These are phyloP conservation scores for Erpetoichthys calabaricus DNA, from an alignment of 2,797 vertebrate genomes.

Conservation along the genomic window DNA sequence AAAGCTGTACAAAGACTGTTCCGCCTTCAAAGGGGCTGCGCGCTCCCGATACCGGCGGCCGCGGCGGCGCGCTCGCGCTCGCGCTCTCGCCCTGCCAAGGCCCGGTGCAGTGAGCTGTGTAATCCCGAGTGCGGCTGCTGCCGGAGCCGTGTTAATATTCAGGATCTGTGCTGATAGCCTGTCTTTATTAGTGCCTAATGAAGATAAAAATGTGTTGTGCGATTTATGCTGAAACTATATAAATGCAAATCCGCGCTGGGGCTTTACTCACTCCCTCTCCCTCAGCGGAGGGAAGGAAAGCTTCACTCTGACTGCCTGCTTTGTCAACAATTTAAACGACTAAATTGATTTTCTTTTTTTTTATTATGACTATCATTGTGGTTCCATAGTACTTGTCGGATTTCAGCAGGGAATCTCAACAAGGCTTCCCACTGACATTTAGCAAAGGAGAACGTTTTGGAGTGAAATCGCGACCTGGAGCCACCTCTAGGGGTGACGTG, in stretches of 20 bases:
- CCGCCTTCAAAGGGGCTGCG: too few species aligned
- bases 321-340: constrained; percentile 32
- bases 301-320: constrained; percentile 24
- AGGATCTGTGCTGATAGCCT: constrained; percentile 26
- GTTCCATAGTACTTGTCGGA: too few species aligned
- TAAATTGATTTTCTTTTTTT: constrained; percentile 27
- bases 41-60: too few species aligned
- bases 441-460: too few species aligned
- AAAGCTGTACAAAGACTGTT: too few species aligned
- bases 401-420: too few species aligned
- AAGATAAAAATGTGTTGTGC: constrained; percentile 39
- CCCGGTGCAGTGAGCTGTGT: constrained; percentile 6
- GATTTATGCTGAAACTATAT: constrained; percentile 34
- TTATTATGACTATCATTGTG: constrained; percentile 3
- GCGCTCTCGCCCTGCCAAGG: not conserved
- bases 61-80: too few species aligned
- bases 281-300: constrained; percentile 21
- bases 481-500: too few species aligned
- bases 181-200: constrained; percentile 47
- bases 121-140: constrained; percentile 8
- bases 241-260: constrained; percentile 43
- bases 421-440: too few species aligned
- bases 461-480: too few species aligned
- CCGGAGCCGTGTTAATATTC: constrained; percentile 27
- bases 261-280: constrained; percentile 20